Evolutionary conservation across 2,113 vertebrate genomes (phyloP).

Genomic region (Zosterops japonicus): DNA sequence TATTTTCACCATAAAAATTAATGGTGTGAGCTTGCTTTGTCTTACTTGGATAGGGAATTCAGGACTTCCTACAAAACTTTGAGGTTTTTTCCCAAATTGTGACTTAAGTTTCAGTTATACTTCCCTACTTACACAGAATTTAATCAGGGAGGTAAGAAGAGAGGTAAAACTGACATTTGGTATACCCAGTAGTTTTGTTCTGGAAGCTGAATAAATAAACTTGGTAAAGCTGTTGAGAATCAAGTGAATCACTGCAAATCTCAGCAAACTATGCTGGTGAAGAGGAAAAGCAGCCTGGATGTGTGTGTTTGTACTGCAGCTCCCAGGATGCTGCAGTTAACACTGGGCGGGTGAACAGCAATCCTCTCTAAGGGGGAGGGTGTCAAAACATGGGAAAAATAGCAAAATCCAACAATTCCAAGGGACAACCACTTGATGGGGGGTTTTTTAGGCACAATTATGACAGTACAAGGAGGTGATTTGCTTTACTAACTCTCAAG

Average conservation of each 20-base stretch:
- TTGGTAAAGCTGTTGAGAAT: neutral
- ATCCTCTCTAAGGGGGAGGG: neutral
- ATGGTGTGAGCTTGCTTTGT: accelerated
- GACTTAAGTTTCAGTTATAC: neutral
- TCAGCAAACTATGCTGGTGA: neutral
- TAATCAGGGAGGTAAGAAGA: neutral
- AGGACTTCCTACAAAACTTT: neutral
- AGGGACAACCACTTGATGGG: neutral
- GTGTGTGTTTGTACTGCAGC: neutral
- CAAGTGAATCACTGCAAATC: neutral
- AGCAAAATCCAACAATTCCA: neutral
- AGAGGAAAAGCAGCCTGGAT: neutral
- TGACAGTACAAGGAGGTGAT: neutral
- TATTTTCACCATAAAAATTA: neutral
- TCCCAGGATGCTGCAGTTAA: neutral
- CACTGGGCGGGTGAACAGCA: neutral
- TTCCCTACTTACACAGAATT: neutral
- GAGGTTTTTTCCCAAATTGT: neutral
- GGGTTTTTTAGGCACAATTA: neutral
- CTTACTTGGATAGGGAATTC: neutral
- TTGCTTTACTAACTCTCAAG: neutral
- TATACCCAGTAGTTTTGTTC: neutral
- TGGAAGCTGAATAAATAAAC: neutral
- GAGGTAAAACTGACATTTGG: neutral
- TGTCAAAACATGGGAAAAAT: neutral